phyloP scores from a whole-genome alignment of 2,113 vertebrate genomes.

The Rhipidura dahli region DNA sequence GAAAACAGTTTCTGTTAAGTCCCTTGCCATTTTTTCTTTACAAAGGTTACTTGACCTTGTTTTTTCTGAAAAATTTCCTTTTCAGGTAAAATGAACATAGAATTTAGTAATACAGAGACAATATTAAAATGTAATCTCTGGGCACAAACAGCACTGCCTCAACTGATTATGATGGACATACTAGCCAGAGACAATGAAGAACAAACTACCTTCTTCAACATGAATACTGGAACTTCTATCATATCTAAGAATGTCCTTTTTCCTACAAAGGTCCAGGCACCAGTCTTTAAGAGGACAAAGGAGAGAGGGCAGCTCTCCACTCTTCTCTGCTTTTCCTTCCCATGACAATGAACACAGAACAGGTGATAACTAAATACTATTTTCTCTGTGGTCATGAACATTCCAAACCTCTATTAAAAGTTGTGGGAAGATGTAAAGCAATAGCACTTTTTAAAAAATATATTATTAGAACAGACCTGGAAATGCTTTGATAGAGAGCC shows the following conservation, averaged over 20 bases:
- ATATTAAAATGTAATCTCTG: not conserved
- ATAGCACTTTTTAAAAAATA: not conserved
- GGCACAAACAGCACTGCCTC: not conserved
- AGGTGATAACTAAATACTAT: not conserved
- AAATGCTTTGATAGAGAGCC: not conserved
- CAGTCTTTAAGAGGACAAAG: not conserved
- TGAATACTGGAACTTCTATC: not conserved
- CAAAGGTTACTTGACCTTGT: not conserved
- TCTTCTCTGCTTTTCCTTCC: not conserved
- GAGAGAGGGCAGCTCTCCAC: not conserved
- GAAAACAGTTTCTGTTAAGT: not conserved
- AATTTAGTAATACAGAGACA: not conserved
- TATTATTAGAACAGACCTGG: not conserved
- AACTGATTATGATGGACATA: not conserved
- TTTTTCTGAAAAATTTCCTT: not conserved
- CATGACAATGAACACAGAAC: not conserved
- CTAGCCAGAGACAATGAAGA: not conserved
- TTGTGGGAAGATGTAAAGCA: not conserved
- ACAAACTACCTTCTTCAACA: accelerated
- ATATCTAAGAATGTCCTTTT: not conserved
- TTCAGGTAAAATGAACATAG: not conserved
- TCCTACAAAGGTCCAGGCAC: not conserved
- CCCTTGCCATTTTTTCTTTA: not conserved
- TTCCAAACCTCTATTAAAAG: not conserved
- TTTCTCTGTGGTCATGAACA: not conserved